Evolutionary conservation across 1,140 invertebrate species (phyloP).

Genomic region (Maniola jurtina): DNA sequence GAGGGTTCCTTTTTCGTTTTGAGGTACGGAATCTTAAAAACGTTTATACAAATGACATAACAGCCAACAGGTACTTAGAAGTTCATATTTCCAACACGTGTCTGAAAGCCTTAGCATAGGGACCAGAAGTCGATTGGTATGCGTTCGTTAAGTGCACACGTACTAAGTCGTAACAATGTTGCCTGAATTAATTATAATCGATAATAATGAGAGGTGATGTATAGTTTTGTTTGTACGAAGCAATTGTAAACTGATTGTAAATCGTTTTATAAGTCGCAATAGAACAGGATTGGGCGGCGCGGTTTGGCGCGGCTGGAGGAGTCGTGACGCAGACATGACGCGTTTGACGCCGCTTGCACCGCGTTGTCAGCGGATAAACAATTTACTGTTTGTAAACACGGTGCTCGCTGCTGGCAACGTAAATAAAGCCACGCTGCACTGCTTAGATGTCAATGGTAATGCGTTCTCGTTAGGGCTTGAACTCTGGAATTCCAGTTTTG

Average conservation of each 20-base stretch:
- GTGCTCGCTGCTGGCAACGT: conserved; percentile 44
- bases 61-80: too few relatives aligned
- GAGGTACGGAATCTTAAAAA: too few relatives aligned
- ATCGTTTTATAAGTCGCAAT: conserved; percentile 53
- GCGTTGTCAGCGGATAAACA: conserved; percentile 56
- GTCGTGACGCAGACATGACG: conserved; percentile 52
- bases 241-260: conserved; percentile 16
- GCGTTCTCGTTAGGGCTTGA: conserved; percentile 3
- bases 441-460: conserved; percentile 58
- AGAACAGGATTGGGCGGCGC: conserved; percentile 54
- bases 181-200: conserved; percentile 7
- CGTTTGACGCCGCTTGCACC: conserved; percentile 46
- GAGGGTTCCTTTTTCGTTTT: too few relatives aligned
- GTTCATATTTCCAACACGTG: too few relatives aligned
- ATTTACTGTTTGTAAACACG: conserved; percentile 71
- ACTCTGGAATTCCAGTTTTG: too few relatives aligned
- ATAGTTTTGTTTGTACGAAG: conserved; percentile 22
- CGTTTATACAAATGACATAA: too few relatives aligned
- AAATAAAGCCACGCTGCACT: conserved; percentile 52
- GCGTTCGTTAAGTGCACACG: too few relatives aligned
- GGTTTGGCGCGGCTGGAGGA: conserved; percentile 37
- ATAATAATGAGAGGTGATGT: conserved; percentile 20
- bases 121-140: too few relatives aligned
- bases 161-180: not conserved
- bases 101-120: too few relatives aligned